Conservation (phyloP, 1,140 invertebrate species). For the Ceratina japonica region DNA sequence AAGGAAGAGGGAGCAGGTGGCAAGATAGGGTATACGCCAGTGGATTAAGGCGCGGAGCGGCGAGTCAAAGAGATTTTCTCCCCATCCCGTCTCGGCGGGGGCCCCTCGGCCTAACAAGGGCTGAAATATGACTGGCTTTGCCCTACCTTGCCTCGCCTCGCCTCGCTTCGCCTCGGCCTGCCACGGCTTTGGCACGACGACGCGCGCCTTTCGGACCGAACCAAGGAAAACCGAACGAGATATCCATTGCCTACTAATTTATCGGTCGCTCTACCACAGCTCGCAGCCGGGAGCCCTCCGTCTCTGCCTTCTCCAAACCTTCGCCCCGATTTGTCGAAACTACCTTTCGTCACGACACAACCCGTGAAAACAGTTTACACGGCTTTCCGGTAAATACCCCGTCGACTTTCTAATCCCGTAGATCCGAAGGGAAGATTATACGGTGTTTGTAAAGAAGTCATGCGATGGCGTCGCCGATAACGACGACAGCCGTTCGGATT, state of each 20-base stretch:
- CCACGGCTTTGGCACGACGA: slow-evolving; percentile 40
- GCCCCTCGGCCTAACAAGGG: slow-evolving; percentile 76
- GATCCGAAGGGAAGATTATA: neutral
- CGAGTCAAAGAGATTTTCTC: slow-evolving; percentile 77
- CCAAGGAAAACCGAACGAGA: slow-evolving; percentile 64
- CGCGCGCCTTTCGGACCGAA: slow-evolving; percentile 54
- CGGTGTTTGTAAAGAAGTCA: neutral
- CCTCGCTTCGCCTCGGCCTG: slow-evolving; percentile 46
- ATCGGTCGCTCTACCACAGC: slow-evolving; percentile 55
- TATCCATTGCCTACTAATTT: slow-evolving; percentile 66
- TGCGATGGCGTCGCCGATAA: neutral
- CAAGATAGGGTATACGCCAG: slow-evolving; percentile 72
- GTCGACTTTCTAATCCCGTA: no score
- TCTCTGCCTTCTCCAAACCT: slow-evolving; percentile 15
- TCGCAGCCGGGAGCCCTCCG: slow-evolving; percentile 40
- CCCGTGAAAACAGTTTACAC: neutral
- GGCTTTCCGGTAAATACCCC: no score
- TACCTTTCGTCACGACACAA: slow-evolving; percentile 36
- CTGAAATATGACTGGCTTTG: slow-evolving; percentile 76
- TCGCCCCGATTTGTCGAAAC: no score
- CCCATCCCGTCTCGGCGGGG: slow-evolving; percentile 72
- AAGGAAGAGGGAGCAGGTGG: slow-evolving; percentile 73
- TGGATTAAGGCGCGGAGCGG: slow-evolving; percentile 75
- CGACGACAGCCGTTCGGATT: neutral
- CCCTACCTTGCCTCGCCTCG: slow-evolving; percentile 56